Percentiles rank a stretch among this genome's conserved stretches.
Conservation (phyloP, 2,888 invertebrate species). For the Ophioninae sp. region DNA sequence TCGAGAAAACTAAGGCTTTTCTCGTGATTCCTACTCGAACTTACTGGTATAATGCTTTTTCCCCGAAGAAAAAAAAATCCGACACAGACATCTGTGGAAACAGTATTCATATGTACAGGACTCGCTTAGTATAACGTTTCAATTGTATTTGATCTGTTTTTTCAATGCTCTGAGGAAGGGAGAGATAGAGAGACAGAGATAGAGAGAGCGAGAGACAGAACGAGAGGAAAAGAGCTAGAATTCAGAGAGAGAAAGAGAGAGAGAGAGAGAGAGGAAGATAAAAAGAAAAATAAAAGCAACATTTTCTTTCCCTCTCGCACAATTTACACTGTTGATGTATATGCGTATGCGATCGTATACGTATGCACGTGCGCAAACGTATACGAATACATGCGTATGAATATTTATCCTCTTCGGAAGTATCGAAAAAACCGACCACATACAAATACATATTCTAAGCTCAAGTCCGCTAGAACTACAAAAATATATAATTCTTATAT, state of each 20-base stretch:
- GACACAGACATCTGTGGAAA: constrained; percentile 71
- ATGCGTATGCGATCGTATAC: neutral
- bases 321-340: constrained; percentile 49
- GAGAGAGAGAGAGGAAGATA: neutral
- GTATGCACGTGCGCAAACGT: neutral
- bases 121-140: constrained; percentile 70
- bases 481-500: constrained; percentile 77
- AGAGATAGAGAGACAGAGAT: neutral
- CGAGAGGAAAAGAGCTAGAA: neutral
- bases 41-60: constrained; percentile 66
- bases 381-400: neutral
- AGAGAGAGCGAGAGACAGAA: neutral
- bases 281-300: neutral
- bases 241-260: constrained; percentile 1
- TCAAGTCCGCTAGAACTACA: constrained; percentile 77
- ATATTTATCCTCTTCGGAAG: constrained; percentile 29
- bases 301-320: constrained; percentile 25
- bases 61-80: constrained; percentile 67
- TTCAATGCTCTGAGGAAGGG: constrained; percentile 64
- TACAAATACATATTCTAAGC: constrained; percentile 74
- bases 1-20: constrained; percentile 71
- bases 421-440: constrained; percentile 69
- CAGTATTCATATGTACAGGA: constrained; percentile 71
- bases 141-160: constrained; percentile 69
- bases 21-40: constrained; percentile 50